Conservation (phyloP, 2,888 invertebrate genomes). For the Catocala fraxini region DNA sequence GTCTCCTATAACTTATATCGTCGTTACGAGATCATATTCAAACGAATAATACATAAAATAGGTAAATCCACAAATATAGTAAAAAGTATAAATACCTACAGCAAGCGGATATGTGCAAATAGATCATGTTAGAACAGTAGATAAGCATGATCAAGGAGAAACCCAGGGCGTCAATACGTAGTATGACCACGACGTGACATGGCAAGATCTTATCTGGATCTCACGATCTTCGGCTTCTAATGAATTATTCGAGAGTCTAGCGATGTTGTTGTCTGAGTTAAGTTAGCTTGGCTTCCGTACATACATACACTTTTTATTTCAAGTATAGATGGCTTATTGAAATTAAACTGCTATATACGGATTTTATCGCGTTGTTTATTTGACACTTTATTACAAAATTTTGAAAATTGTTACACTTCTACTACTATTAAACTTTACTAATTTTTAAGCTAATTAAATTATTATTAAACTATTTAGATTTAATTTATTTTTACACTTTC, state of each 20-base stretch:
- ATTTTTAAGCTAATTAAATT: no score
- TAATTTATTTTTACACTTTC: no score
- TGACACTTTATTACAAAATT: no score
- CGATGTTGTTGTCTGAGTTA: background rate
- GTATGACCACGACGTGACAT: conserved; percentile 41
- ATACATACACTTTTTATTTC: background rate
- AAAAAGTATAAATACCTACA: background rate
- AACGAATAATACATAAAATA: background rate
- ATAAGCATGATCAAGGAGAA: conserved; percentile 49
- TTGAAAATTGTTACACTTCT: no score
- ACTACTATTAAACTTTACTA: no score
- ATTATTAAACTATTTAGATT: no score
- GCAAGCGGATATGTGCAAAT: conserved; percentile 38
- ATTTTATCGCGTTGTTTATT: no score
- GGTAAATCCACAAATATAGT: no score
- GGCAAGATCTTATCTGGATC: conserved; percentile 53
- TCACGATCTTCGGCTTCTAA: conserved; percentile 21
- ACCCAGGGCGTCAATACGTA: conserved; percentile 55
- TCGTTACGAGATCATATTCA: no score
- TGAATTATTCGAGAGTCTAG: conserved; percentile 3
- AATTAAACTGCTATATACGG: no score
- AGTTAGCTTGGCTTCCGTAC: background rate
- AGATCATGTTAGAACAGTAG: conserved; percentile 27
- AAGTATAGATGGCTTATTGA: no score
- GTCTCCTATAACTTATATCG: no score